phyloP scores from a whole-genome alignment of 1,140 invertebrate species.

The Elymnias hypermnestra region DNA sequence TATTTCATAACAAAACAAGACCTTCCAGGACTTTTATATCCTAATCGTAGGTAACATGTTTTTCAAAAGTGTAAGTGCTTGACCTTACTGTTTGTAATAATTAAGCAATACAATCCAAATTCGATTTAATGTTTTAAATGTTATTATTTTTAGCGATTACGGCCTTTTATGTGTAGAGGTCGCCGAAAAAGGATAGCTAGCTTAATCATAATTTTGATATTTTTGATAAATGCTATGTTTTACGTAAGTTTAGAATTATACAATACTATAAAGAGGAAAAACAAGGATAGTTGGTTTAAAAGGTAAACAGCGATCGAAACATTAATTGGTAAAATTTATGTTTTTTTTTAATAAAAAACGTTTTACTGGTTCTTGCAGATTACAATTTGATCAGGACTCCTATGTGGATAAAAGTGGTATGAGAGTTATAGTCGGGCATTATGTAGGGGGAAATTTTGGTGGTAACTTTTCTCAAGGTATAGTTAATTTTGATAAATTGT shows the following conservation, averaged over 20 bases:
- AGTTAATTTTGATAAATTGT: too few relatives aligned
- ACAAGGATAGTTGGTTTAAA: slow-evolving; percentile 47
- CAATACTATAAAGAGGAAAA: slow-evolving; percentile 44
- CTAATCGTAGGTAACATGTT: not conserved
- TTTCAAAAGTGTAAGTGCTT: slow-evolving; percentile 9
- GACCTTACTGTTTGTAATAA: too few relatives aligned
- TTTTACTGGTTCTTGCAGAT: too few relatives aligned
- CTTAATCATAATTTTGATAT: slow-evolving; percentile 42
- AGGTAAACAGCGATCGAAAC: too few relatives aligned
- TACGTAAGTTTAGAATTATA: slow-evolving; percentile 59
- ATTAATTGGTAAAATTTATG: too few relatives aligned
- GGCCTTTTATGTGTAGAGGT: slow-evolving; percentile 49
- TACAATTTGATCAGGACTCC: slow-evolving; percentile 52
- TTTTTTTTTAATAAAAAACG: too few relatives aligned
- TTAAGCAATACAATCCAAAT: too few relatives aligned
- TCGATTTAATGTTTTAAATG: too few relatives aligned
- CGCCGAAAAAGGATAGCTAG: slow-evolving; percentile 53
- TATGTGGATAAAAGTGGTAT: slow-evolving; percentile 85
- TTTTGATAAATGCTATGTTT: slow-evolving; percentile 57
- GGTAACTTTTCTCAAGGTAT: slow-evolving; percentile 84
- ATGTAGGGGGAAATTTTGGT: slow-evolving; percentile 82
- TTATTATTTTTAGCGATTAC: slow-evolving; percentile 50
- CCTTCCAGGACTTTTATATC: too few relatives aligned
- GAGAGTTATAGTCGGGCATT: slow-evolving; percentile 89
- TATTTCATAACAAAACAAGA: too few relatives aligned